Base-by-base conservation (phyloP, 2,888 invertebrate genomes). In the Euplexia lucipara region DNA sequence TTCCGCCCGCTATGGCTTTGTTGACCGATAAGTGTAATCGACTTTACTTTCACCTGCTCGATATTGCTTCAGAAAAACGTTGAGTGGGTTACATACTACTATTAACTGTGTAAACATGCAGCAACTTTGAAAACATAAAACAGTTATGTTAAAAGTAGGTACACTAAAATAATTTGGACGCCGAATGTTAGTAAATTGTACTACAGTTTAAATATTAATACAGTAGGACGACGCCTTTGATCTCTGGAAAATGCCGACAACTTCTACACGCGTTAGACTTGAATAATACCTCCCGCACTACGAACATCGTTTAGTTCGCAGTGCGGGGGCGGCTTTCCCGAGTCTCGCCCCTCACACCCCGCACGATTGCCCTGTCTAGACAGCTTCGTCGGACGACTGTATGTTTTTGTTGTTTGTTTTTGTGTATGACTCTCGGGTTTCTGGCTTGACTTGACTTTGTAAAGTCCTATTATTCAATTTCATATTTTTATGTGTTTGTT, bases 11-110 rank as follows among this genome's bases (percentile, higher is more conserved):
- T 70, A 72, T 71, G 68, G 80, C 53, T 73, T 66, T 75, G 63
- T 60, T 49, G 62, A 58, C 51, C 79, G 68, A 67, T 75, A 83
- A 73, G 63, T 73, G 65, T 66, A 81, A 78, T 72, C 69, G 70
- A 70, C 67, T 56, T 67, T 54, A 84, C 84, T 84, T 84, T 84
- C 84, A 84, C 84, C 47, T 22, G 51, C 56, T 63, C 48, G 22
- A 64, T 63, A 68, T 83, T 83, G 83, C 84, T 72, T 61, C 82
- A 83, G 63, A 69, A 51, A 65, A 72, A 64, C 52, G 59, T 66
- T 20, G 66, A 48, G 63, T 72, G 65, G 52, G 49, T 56, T 64
- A 61, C 67, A 61, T 71, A 42, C 39, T 56, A 51, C 57, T 39
- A 45, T 66, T 72, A 70, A 69, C 70, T 49, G 65, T 51, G 51